Evolutionary conservation across 2,888 invertebrate genomes (phyloP).

Genomic region (Nowickia ferox): DNA sequence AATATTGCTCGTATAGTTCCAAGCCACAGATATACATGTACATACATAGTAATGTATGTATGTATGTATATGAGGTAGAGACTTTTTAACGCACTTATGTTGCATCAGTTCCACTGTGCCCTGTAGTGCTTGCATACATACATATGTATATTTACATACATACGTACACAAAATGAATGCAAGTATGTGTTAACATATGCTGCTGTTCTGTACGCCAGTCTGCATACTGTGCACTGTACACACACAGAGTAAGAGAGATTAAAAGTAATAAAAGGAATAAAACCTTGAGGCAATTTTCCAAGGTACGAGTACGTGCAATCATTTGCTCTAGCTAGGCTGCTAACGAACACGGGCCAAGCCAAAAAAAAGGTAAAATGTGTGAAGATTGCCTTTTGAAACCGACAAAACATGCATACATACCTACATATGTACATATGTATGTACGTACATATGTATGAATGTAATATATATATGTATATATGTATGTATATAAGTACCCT

Average conservation of each 20-base stretch:
- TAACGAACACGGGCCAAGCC: slow-evolving; percentile 22
- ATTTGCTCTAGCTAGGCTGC: slow-evolving; percentile 39
- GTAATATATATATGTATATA: too few relatives aligned
- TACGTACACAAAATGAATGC: too few relatives aligned
- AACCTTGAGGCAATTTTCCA: slow-evolving; percentile 61
- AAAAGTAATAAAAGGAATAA: slow-evolving; percentile 65
- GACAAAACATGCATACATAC: background rate
- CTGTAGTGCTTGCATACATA: background rate
- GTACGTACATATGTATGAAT: background rate
- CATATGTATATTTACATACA: too few relatives aligned
- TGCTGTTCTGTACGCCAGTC: slow-evolving; percentile 1
- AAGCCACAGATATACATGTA: too few relatives aligned
- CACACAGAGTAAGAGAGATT: slow-evolving; percentile 46
- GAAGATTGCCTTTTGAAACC: slow-evolving; percentile 47
- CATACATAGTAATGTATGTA: too few relatives aligned
- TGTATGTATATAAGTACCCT: too few relatives aligned
- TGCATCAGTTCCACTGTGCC: slow-evolving; percentile 11
- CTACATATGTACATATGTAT: background rate
- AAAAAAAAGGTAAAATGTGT: slow-evolving; percentile 48
- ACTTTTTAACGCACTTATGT: background rate
- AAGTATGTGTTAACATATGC: background rate
- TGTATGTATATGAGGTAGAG: too few relatives aligned
- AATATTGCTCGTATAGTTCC: too few relatives aligned
- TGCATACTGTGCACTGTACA: slow-evolving; percentile 30
- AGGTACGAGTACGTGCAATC: slow-evolving; percentile 19